Evolutionary conservation across 2,888 invertebrate species (phyloP), one percentile per base, ranked within the genome.

Genomic region (Tetragnatha montana): DNA sequence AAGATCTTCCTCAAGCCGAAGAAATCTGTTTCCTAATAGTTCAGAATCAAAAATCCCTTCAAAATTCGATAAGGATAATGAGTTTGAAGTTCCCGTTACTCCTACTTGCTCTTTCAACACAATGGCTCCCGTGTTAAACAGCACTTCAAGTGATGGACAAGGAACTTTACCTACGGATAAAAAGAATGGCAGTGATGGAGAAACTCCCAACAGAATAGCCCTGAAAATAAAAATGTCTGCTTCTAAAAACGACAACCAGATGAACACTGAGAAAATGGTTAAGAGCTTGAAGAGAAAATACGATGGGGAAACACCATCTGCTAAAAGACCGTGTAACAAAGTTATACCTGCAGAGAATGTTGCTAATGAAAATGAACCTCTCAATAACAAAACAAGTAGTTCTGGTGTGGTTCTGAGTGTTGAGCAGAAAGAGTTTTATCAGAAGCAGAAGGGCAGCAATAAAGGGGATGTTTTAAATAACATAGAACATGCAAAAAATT

Each of bases 401-500:
- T 49, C 22, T 10, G 19, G 71, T 19, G 12, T 51, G 8, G 70
- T 74, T 68, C 51, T 74, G 19, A 70, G 68, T 14, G 68, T 60
- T 7, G 74, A 78, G 21, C 50, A 49, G 10, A 85, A 85, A 50
- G 88, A 88, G 21, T 19, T 71, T 19, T 80, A 81, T 76, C 74
- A 76, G 21, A 89, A 85, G 74, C 85, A 85, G 6, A 85, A 76
- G 50, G 21, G 74, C 2, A 89, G 71, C 47, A 88, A 83, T 21
- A 88, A 89, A 85, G 89, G 89, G 14, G 89, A 81, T 85, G 71
- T 89, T 8, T 78, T 89, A 21, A 75, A 70, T 74, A 84, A 89
- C 76, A 71, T 76, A 22, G 89, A 89, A 8, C 75, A 51, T 6
- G 60, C 81, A 10, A 89, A 75, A 19, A 85, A 85, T 35, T 89